Percentiles rank a stretch among this genome's conserved stretches.
phyloP scores from a whole-genome alignment of 2,797 vertebrate species.

The Ctenopoma kingsleyae region DNA sequence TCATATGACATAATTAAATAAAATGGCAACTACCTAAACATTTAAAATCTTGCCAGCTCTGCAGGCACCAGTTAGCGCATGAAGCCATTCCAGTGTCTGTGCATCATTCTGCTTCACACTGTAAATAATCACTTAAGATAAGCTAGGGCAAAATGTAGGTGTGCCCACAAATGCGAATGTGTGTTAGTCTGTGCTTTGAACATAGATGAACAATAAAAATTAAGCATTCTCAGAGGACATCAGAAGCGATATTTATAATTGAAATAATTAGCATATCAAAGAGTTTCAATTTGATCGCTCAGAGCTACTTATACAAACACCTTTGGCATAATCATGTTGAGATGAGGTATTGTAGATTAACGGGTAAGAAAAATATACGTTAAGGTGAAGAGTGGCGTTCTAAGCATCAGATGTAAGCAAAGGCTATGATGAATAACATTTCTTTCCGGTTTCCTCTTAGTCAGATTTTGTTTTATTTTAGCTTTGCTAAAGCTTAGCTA shows the following conservation, averaged over 20 bases:
- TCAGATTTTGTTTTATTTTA: slow-evolving; percentile 21
- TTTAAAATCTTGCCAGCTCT: no score
- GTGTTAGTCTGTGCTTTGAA: slow-evolving; percentile 49
- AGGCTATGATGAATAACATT: slow-evolving; percentile 47
- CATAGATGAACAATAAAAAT: slow-evolving; percentile 54
- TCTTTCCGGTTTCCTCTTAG: slow-evolving; percentile 2
- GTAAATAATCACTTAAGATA: slow-evolving; percentile 31
- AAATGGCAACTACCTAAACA: neutral
- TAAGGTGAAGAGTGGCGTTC: slow-evolving; percentile 8
- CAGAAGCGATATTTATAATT: slow-evolving; percentile 53
- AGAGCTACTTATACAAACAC: slow-evolving; percentile 28
- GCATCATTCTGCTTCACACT: slow-evolving; percentile 29
- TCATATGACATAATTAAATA: neutral
- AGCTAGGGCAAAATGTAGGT: slow-evolving; percentile 16
- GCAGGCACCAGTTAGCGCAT: neutral
- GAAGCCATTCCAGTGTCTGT: slow-evolving; percentile 4
- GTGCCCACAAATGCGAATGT: neutral
- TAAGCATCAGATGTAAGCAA: slow-evolving; percentile 15
- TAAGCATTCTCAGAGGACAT: slow-evolving; percentile 33
- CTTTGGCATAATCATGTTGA: slow-evolving; percentile 49
- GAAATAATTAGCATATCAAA: slow-evolving; percentile 68
- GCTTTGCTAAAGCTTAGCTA: no score
- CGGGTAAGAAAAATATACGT: slow-evolving; percentile 21
- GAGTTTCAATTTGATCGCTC: slow-evolving; percentile 39
- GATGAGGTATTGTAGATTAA: slow-evolving; percentile 46